phyloP scores from a whole-genome alignment of 2,113 vertebrate genomes.

The Corythornis madagascariensis region DNA sequence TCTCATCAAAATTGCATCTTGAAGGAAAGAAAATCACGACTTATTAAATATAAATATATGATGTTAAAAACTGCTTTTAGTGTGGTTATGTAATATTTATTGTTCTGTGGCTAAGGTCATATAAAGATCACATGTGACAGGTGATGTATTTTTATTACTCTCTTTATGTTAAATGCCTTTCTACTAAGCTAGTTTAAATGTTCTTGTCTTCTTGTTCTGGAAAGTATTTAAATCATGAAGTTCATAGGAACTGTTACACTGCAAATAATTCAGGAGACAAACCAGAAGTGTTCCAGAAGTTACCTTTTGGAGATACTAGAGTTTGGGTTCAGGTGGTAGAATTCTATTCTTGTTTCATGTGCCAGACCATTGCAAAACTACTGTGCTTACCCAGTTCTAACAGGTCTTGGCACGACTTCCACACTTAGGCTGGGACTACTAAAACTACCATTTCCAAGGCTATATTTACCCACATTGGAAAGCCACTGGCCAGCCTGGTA shows the following conservation, averaged over 20 bases:
- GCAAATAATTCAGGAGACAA: conserved; percentile 56
- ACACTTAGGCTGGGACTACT: neutral
- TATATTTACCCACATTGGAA: neutral
- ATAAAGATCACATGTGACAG: conserved; percentile 68
- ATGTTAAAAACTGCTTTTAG: conserved; percentile 68
- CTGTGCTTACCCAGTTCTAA: neutral
- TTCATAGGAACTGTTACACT: conserved; percentile 31
- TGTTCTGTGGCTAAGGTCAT: conserved; percentile 68
- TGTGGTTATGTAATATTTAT: conserved; percentile 70
- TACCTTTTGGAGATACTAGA: neutral
- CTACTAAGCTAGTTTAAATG: conserved; percentile 62
- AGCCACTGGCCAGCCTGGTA: neutral
- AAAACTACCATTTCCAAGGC: conserved; percentile 16
- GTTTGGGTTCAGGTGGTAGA: conserved; percentile 5
- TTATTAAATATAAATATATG: conserved; percentile 71
- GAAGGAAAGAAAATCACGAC: conserved; percentile 66
- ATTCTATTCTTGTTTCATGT: neutral
- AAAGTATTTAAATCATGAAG: conserved; percentile 55
- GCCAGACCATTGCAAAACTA: neutral
- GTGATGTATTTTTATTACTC: conserved; percentile 62
- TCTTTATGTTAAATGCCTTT: conserved; percentile 64
- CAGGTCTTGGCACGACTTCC: neutral
- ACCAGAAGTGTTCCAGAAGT: conserved; percentile 29
- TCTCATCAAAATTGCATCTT: conserved; percentile 73
- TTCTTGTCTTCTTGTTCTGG: conserved; percentile 64